These are phyloP conservation scores for Hyperoplus immaculatus DNA, from an alignment of 2,797 vertebrate genomes.

Conservation along the genomic window DNA sequence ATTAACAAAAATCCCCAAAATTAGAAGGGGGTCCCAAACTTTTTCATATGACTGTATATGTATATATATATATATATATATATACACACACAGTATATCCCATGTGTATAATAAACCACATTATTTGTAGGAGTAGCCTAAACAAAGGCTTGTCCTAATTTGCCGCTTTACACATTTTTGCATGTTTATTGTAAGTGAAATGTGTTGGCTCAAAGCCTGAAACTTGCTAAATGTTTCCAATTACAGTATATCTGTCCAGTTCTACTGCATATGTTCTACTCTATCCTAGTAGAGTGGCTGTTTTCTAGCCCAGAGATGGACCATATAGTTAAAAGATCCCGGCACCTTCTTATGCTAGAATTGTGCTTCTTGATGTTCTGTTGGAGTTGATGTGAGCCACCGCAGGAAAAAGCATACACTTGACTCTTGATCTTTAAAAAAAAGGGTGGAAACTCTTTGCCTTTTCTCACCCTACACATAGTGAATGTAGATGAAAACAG, in stretches of 20 bases:
- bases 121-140: conserved; percentile 59
- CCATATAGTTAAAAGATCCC: conserved; percentile 40
- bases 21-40: no score
- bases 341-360: conserved; percentile 52
- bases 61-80: no score
- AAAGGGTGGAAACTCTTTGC: conserved; percentile 40
- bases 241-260: background rate
- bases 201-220: conserved; percentile 34
- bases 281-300: conserved; percentile 23
- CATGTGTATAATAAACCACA: conserved; percentile 47
- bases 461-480: conserved; percentile 9
- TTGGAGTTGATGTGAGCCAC: conserved; percentile 43
- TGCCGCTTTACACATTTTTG: conserved; percentile 41
- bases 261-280: conserved; percentile 1
- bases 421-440: conserved; percentile 45
- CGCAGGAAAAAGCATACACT: conserved; percentile 29
- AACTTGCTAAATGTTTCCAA: conserved; percentile 20
- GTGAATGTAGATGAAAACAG: conserved; percentile 56
- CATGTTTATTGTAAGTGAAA: conserved; percentile 58
- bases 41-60: no score
- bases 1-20: no score
- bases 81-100: no score
- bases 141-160: conserved; percentile 66
- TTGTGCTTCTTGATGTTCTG: conserved; percentile 55
- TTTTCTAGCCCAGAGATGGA: conserved; percentile 30